Evolutionary conservation across 2,113 vertebrate genomes (phyloP).

Genomic region (Empidonax traillii): DNA sequence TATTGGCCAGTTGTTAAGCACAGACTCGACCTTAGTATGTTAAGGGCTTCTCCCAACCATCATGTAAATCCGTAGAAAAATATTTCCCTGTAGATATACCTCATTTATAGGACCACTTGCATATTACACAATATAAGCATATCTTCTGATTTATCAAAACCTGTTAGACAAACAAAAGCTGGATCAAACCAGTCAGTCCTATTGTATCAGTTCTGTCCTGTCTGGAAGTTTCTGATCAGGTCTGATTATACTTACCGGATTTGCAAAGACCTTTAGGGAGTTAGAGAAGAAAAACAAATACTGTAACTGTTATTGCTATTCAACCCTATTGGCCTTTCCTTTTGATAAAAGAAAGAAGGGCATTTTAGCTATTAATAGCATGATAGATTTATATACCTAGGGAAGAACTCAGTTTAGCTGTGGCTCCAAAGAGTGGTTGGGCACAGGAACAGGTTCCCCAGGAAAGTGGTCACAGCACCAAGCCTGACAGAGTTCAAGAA

Average conservation of each 20-base stretch:
- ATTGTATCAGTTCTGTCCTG: background rate
- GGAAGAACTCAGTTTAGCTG: background rate
- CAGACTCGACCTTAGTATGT: background rate
- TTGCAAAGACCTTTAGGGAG: background rate
- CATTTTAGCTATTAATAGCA: background rate
- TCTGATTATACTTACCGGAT: background rate
- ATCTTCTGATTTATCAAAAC: background rate
- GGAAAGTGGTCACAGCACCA: background rate
- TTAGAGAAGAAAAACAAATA: background rate
- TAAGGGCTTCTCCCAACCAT: background rate
- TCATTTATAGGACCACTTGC: background rate
- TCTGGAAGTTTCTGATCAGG: background rate
- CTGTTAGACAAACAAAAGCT: background rate
- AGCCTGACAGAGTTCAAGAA: background rate
- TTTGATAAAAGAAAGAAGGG: background rate
- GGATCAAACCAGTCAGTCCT: background rate
- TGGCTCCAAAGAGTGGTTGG: background rate
- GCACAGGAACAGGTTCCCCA: background rate
- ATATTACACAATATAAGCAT: background rate
- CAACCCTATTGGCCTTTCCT: background rate
- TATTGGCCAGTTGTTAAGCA: background rate
- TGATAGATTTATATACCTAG: accelerated
- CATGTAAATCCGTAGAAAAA: background rate
- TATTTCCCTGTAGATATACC: background rate
- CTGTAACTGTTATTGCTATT: background rate